Percentiles rank a stretch among this genome's conserved stretches.
phyloP scores from a whole-genome alignment of 2,113 vertebrate genomes.

The Leucosticte australis region DNA sequence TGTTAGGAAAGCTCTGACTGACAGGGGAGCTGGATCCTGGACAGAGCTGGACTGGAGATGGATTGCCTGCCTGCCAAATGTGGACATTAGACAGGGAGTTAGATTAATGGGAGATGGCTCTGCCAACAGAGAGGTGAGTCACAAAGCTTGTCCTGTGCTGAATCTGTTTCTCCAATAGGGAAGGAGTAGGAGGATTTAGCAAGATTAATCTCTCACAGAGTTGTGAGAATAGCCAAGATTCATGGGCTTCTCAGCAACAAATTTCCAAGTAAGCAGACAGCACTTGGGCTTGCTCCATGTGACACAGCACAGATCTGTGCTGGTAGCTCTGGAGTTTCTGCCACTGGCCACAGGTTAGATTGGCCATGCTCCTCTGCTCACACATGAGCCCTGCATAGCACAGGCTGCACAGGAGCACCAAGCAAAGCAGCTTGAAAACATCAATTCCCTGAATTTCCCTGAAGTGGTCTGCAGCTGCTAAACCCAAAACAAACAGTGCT shows the following conservation, averaged over 20 bases:
- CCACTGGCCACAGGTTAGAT: background rate
- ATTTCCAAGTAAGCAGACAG: conserved; percentile 14
- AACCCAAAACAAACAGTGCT: background rate
- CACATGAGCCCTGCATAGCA: background rate
- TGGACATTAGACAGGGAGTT: conserved; percentile 45
- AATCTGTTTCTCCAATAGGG: conserved; percentile 36
- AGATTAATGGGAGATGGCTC: conserved; percentile 63
- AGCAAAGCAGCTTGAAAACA: background rate
- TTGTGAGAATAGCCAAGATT: conserved; percentile 42
- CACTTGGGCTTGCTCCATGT: background rate
- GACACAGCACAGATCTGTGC: background rate
- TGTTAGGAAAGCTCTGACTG: background rate
- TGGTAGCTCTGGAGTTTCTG: background rate
- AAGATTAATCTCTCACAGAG: conserved; percentile 35
- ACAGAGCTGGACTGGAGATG: conserved; percentile 26
- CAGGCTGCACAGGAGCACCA: background rate
- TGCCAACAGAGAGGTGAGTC: conserved; percentile 61
- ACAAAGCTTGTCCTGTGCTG: conserved; percentile 57
- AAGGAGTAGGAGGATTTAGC: conserved; percentile 46
- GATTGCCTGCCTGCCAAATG: conserved; percentile 53
- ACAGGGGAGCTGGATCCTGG: conserved; percentile 21
- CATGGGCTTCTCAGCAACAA: conserved; percentile 3
- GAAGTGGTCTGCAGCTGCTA: background rate
- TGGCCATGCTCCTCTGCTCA: background rate
- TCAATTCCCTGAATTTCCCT: background rate